Evolutionary conservation across 2,113 vertebrate genomes (phyloP).

Genomic region (Ptyas mucosa): DNA sequence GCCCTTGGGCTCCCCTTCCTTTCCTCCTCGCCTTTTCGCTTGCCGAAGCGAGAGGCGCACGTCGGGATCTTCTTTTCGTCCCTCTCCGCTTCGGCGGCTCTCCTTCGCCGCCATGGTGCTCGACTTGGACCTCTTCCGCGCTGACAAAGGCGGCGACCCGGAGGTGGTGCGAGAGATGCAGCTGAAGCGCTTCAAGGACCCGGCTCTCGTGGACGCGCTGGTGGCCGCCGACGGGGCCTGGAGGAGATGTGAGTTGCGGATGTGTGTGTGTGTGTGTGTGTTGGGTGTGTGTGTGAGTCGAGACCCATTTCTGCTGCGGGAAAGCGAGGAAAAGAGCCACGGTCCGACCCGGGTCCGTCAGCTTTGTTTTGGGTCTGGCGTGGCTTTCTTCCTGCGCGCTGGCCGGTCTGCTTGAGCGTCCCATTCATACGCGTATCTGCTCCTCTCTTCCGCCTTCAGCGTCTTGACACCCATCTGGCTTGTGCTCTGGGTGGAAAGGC

Average conservation of each 20-base stretch:
- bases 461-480: neutral
- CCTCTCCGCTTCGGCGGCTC: neutral
- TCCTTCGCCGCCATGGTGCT: constrained; percentile 79
- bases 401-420: neutral
- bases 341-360: neutral
- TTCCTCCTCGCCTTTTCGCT: no score
- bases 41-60: no score
- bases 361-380: neutral
- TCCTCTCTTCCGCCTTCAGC: neutral
- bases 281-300: no score
- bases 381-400: neutral
- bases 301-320: neutral
- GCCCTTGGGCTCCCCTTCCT: neutral
- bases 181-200: constrained; percentile 90
- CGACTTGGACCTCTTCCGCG: constrained; percentile 88
- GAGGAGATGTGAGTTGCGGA: constrained; percentile 83
- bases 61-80: fast-evolving
- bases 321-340: neutral
- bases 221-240: constrained; percentile 85
- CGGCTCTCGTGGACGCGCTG: constrained; percentile 85
- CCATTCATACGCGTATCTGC: neutral
- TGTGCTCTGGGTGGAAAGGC: neutral
- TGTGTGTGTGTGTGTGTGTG: no score
- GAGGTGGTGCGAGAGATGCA: constrained; percentile 83
- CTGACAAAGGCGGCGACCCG: constrained; percentile 91